These are phyloP conservation scores for Australoheros scitulus DNA, from an alignment of 2,113 vertebrate genomes.

Conservation along the genomic window DNA sequence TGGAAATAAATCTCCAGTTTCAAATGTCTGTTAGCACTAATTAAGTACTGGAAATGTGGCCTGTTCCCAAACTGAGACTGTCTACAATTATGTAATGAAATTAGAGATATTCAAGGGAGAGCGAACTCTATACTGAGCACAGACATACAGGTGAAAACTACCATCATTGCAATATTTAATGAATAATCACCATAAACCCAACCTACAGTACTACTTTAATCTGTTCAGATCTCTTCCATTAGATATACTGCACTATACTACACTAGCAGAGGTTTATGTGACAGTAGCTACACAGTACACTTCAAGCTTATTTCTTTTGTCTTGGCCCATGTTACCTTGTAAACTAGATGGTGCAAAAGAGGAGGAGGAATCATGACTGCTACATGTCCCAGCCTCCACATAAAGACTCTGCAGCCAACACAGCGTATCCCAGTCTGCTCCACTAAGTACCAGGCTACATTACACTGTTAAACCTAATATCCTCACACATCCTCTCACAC, in stretches of 20 bases:
- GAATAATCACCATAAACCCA: neutral
- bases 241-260: neutral
- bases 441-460: neutral
- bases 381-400: neutral
- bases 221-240: neutral
- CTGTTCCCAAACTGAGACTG: accelerated
- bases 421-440: neutral
- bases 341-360: neutral
- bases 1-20: neutral
- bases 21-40: accelerated
- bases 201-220: neutral
- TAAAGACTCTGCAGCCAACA: neutral
- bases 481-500: neutral
- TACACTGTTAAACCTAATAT: slow-evolving; percentile 15
- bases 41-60: neutral
- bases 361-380: neutral
- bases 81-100: neutral
- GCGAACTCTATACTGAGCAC: too few relatives aligned
- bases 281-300: neutral
- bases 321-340: neutral
- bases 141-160: neutral
- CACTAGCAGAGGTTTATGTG: neutral
- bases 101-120: neutral
- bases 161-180: neutral
- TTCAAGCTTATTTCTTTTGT: neutral